Percentiles rank a stretch among this genome's conserved stretches.
Conservation (phyloP, 2,797 vertebrate species). For the Lagothrix lagotricha region DNA sequence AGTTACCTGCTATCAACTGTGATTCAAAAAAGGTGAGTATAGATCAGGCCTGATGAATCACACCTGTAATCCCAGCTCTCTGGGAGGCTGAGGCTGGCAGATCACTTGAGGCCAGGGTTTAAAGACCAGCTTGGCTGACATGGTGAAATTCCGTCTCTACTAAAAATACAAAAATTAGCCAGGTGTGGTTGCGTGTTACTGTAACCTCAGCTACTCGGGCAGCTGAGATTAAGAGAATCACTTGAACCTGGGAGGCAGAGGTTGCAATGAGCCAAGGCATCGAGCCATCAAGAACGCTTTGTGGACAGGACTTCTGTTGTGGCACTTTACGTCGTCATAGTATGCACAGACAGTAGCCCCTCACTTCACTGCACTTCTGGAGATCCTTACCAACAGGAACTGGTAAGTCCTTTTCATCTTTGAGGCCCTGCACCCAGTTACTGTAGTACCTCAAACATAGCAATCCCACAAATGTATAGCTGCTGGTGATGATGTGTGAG, state of each 20-base stretch:
- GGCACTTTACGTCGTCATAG: rapidly evolving
- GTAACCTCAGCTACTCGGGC: not conserved
- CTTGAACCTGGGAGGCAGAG: not conserved
- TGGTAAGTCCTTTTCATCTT: not conserved
- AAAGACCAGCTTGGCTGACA: too few species aligned
- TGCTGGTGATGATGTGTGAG: not conserved
- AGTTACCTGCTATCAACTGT: not conserved
- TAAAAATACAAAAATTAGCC: not conserved
- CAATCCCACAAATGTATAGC: not conserved
- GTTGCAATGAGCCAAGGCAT: not conserved
- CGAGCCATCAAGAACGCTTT: not conserved
- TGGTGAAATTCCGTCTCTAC: not conserved
- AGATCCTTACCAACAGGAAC: not conserved
- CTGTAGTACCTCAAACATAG: not conserved
- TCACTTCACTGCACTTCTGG: too few species aligned
- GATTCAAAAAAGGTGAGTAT: not conserved
- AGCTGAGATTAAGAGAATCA: not conserved
- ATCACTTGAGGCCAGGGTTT: too few species aligned
- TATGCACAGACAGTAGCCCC: too few species aligned
- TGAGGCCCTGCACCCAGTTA: not conserved
- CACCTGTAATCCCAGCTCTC: not conserved
- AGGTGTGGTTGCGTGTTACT: not conserved
- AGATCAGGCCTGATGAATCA: not conserved
- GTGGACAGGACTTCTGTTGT: not conserved
- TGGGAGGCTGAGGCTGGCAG: too few species aligned